Conservation (phyloP, 1,140 invertebrate genomes). For the Lepidurus couesii region DNA sequence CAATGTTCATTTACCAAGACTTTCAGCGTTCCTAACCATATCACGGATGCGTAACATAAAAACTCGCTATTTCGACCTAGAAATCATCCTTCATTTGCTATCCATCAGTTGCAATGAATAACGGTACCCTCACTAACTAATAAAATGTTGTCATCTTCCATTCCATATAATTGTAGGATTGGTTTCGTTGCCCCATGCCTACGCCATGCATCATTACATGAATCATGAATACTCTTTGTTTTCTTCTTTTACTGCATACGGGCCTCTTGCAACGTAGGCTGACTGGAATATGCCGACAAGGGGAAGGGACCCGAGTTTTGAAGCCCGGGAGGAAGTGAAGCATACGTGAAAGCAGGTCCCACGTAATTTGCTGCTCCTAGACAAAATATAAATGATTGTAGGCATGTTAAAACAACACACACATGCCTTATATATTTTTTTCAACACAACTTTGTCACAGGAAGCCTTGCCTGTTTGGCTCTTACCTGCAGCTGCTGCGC, state of each 20-base stretch:
- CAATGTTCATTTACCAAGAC: background rate
- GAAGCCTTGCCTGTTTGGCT: background rate
- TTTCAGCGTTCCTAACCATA: constrained; percentile 6
- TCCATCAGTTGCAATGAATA: background rate
- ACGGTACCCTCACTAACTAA: background rate
- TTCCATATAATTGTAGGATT: background rate
- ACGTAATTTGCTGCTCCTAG: constrained; percentile 8
- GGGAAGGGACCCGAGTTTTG: constrained; percentile 8
- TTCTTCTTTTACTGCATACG: background rate
- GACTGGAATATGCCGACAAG: constrained; percentile 6
- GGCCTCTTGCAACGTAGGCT: constrained; percentile 13
- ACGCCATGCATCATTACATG: background rate
- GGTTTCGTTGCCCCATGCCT: background rate
- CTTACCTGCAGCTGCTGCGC: constrained; percentile 25
- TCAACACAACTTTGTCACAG: background rate
- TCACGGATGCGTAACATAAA: constrained; percentile 15
- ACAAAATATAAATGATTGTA: background rate
- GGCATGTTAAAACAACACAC: background rate
- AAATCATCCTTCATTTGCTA: background rate
- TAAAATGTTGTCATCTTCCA: background rate
- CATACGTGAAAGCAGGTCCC: constrained; percentile 4
- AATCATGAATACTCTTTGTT: background rate
- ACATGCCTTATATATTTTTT: background rate
- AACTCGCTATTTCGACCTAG: background rate
- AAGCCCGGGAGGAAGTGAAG: background rate